These are phyloP conservation scores for Phaetusa simplex DNA, from an alignment of 2,113 vertebrate genomes.

Conservation along the genomic window DNA sequence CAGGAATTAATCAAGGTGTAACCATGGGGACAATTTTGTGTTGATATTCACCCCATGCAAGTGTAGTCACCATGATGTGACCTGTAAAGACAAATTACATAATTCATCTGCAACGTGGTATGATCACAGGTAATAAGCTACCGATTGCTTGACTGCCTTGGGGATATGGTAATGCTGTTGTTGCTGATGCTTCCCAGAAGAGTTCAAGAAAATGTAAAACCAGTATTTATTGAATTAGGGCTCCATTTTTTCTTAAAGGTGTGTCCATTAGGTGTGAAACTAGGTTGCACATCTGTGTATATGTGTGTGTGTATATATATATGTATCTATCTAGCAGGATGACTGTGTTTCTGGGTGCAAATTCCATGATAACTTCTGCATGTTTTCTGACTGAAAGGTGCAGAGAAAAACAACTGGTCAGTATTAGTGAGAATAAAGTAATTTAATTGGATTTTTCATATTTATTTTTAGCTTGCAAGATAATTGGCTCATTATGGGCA, in stretches of 20 bases:
- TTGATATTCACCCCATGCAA: not conserved
- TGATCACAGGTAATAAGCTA: not conserved
- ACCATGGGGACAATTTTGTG: not conserved
- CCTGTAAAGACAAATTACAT: not conserved
- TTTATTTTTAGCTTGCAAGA: slow-evolving; percentile 28
- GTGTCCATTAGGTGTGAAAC: not conserved
- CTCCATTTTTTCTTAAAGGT: not conserved
- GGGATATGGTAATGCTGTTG: not conserved
- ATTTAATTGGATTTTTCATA: slow-evolving; percentile 9
- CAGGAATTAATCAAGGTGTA: slow-evolving; percentile 41
- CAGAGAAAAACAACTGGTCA: not conserved
- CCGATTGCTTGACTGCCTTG: not conserved
- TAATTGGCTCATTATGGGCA: slow-evolving; percentile 25
- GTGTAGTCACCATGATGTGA: not conserved
- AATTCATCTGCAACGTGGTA: not conserved
- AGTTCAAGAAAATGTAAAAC: not conserved
- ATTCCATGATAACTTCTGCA: not conserved
- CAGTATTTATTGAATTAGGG: not conserved
- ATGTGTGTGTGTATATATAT: not conserved
- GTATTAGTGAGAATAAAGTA: not conserved
- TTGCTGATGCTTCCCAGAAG: not conserved
- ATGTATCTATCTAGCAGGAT: not conserved
- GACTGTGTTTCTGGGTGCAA: not conserved
- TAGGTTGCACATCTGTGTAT: not conserved
- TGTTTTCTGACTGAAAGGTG: not conserved